Evolutionary conservation across 2,113 vertebrate genomes (phyloP).

Genomic region (Axis porcinus): DNA sequence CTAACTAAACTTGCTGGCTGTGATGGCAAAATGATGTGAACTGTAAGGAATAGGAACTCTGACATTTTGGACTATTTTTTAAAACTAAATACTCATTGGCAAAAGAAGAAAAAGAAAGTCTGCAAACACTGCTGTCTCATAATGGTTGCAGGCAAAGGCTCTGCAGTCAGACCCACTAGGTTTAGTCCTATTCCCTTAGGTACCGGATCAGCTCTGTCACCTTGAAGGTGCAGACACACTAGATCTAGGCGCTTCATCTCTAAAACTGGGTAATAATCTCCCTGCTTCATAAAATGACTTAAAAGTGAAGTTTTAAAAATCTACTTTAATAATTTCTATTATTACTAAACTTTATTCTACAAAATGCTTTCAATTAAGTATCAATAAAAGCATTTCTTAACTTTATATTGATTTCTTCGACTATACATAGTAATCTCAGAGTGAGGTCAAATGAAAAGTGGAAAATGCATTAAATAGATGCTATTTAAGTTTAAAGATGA

Average conservation of each 20-base stretch:
- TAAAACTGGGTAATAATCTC: background rate
- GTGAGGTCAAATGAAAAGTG: background rate
- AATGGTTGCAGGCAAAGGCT: background rate
- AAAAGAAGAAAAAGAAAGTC: background rate
- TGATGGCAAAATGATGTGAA: background rate
- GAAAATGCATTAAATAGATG: background rate
- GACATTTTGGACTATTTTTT: background rate
- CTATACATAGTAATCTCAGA: background rate
- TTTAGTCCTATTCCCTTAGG: rapidly evolving
- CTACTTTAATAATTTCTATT: background rate
- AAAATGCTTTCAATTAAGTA: background rate
- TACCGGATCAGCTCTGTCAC: background rate
- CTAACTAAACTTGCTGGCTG: background rate
- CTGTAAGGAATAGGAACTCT: background rate
- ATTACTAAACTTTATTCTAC: background rate
- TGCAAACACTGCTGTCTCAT: background rate
- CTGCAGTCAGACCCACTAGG: background rate
- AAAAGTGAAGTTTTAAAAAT: background rate
- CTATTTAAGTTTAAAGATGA: background rate
- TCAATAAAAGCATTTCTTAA: background rate
- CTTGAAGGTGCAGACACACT: rapidly evolving
- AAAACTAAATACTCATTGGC: background rate
- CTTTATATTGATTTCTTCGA: background rate
- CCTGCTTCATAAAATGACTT: background rate
- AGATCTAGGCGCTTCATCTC: background rate